These are phyloP conservation scores for Tetramorium bicarinatum DNA, from an alignment of 2,888 invertebrate species.

Conservation along the genomic window DNA sequence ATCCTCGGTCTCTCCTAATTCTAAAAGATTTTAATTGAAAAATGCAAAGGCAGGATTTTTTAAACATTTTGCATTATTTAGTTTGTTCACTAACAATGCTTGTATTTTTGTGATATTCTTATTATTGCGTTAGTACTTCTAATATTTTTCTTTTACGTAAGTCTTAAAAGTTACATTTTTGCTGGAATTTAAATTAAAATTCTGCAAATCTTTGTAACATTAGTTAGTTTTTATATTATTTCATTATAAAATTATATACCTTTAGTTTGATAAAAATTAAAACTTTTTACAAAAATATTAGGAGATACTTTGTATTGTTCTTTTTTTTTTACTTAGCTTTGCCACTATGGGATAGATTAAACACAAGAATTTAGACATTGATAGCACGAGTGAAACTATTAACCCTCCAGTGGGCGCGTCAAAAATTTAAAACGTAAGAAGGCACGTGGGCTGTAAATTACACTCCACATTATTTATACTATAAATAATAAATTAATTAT, in stretches of 20 bases:
- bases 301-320: background rate
- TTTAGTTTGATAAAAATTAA: background rate
- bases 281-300: background rate
- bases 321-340: conserved; percentile 13
- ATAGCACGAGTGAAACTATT: background rate
- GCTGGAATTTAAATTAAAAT: background rate
- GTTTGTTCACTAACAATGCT: background rate
- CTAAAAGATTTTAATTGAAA: background rate
- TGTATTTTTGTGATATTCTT: background rate
- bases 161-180: background rate
- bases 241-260: background rate
- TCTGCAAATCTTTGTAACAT: background rate
- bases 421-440: no score
- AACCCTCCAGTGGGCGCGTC: background rate
- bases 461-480: no score
- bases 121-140: background rate
- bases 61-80: background rate
- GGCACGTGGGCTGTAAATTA: no score
- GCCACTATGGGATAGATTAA: background rate
- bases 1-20: background rate
- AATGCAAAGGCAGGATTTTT: background rate
- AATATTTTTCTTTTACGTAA: background rate
- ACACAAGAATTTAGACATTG: background rate
- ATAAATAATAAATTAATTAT: no score
- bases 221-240: background rate